These are phyloP conservation scores for Amiota communis DNA, from an alignment of 2,888 invertebrate genomes.

Conservation along the genomic window DNA sequence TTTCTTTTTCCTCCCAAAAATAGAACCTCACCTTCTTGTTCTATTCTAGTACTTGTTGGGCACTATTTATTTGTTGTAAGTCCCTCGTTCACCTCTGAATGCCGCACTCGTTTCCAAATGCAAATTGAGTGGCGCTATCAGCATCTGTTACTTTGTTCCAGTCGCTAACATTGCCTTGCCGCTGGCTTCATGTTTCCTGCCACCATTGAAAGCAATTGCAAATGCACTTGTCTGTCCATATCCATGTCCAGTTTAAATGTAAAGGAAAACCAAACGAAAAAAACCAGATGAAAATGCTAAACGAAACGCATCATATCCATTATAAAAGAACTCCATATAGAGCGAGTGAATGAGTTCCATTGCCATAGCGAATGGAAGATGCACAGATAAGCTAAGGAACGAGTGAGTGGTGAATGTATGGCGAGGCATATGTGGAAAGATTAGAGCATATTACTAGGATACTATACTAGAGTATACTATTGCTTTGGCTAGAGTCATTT, in stretches of 20 bases:
- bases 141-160: constrained; percentile 13
- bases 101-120: constrained; percentile 44
- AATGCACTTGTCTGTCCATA: background rate
- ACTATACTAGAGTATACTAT: constrained; percentile 16
- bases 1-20: background rate
- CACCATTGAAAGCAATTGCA: no score
- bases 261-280: background rate
- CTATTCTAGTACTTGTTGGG: background rate
- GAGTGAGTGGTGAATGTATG: no score
- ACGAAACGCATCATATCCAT: constrained; percentile 29
- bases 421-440: no score
- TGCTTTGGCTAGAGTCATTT: constrained; percentile 12
- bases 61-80: background rate
- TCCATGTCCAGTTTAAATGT: constrained; percentile 14
- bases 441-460: background rate
- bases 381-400: no score
- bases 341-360: no score
- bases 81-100: background rate
- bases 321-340: constrained; percentile 6
- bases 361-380: no score
- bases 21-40: background rate
- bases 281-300: background rate
- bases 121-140: constrained; percentile 66
- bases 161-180: background rate
- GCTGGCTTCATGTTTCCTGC: no score